phyloP scores from a whole-genome alignment of 2,888 invertebrate species.

The Cyclophora albipunctata region DNA sequence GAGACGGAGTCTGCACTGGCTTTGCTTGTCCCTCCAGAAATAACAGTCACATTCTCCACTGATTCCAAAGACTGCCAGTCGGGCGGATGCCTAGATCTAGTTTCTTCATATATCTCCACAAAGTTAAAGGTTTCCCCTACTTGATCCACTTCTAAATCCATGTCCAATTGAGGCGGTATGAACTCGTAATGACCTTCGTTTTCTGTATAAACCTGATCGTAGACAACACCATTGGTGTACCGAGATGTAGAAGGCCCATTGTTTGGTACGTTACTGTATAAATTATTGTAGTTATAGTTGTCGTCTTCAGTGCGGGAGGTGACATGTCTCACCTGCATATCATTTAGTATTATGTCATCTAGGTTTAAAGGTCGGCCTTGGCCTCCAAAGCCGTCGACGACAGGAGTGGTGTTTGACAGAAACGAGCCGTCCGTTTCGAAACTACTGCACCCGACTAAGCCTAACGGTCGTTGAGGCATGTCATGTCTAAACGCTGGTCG shows the following conservation, averaged over 20 bases:
- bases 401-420: conserved; percentile 66
- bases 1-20: conserved; percentile 73
- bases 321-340: conserved; percentile 45
- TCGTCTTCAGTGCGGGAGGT: conserved; percentile 58
- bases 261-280: conserved; percentile 51
- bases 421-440: conserved; percentile 66
- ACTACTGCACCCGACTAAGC: conserved; percentile 57
- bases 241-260: conserved; percentile 25
- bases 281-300: conserved; percentile 64
- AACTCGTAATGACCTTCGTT: conserved; percentile 62
- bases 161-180: conserved; percentile 41
- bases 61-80: conserved; percentile 62
- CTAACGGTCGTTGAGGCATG: conserved; percentile 52
- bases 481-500: conserved; percentile 41
- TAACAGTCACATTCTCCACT: conserved; percentile 74
- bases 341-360: conserved; percentile 59
- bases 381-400: conserved; percentile 68
- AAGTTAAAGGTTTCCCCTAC: conserved; percentile 57
- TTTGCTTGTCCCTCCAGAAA: conserved; percentile 49
- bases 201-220: conserved; percentile 65
- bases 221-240: conserved; percentile 47
- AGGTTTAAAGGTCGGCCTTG: conserved; percentile 63
- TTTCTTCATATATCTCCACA: conserved; percentile 60
- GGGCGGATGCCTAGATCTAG: conserved; percentile 33
- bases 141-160: conserved; percentile 48